A percentile compares a stretch with the other conserved stretches of the same genome.
Conservation (phyloP, 2,797 vertebrate species). For the Epinephelus malabaricus region DNA sequence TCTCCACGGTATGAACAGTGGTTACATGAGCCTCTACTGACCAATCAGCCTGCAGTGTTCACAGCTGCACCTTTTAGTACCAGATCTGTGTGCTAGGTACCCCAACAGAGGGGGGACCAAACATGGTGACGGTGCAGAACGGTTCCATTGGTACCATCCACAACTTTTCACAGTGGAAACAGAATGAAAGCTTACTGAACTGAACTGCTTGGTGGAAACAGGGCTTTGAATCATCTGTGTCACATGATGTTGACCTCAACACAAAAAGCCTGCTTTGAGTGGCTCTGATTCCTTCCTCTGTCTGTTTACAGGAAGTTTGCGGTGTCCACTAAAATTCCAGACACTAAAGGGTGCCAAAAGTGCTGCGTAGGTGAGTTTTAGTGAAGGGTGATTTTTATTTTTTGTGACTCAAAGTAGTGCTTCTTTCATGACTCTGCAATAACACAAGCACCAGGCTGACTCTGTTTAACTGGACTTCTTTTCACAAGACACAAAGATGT, state of each 20-base stretch:
- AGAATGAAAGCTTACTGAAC: too few relatives aligned
- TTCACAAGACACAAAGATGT: background rate
- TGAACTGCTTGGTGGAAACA: too few relatives aligned
- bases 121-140: too few relatives aligned
- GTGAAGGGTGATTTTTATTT: background rate
- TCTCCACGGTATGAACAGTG: too few relatives aligned
- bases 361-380: slow-evolving; percentile 94
- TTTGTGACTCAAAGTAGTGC: background rate
- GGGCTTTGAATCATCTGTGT: background rate
- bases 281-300: background rate
- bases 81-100: too few relatives aligned
- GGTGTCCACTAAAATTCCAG: slow-evolving; percentile 98
- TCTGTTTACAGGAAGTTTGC: slow-evolving; percentile 92
- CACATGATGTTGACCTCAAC: background rate
- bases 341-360: slow-evolving; percentile 98
- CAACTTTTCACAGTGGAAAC: too few relatives aligned
- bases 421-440: too few relatives aligned
- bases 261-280: background rate
- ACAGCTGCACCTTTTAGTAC: too few relatives aligned
- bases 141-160: too few relatives aligned
- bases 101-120: too few relatives aligned
- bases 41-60: too few relatives aligned
- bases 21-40: too few relatives aligned
- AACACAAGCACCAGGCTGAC: background rate
- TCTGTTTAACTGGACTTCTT: background rate